Percentiles rank a stretch among this genome's conserved stretches.
Evolutionary conservation across 2,113 vertebrate species (phyloP).

Genomic region (Oryzias javanicus): DNA sequence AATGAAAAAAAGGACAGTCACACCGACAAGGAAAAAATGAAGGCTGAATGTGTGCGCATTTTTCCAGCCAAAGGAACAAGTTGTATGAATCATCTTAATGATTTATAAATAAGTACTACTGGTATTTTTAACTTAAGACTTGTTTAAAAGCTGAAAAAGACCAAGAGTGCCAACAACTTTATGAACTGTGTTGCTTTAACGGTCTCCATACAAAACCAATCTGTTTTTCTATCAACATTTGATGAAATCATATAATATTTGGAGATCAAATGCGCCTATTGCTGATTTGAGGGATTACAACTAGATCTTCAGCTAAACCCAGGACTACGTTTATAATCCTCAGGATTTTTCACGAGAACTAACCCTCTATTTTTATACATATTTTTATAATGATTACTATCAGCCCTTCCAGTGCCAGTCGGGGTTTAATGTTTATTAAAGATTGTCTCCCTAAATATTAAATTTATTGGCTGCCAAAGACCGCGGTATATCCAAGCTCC

Average conservation of each 20-base stretch:
- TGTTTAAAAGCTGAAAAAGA: too few relatives aligned
- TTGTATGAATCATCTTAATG: too few relatives aligned
- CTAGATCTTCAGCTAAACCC: background rate
- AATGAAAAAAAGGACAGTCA: background rate
- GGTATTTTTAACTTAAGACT: too few relatives aligned
- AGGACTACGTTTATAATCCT: background rate
- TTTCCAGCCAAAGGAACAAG: too few relatives aligned
- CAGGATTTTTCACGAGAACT: background rate
- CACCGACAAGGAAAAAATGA: background rate
- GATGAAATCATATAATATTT: background rate
- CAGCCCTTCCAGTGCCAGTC: background rate
- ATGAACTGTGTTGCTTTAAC: background rate
- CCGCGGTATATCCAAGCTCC: background rate
- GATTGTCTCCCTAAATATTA: background rate
- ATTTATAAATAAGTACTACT: too few relatives aligned
- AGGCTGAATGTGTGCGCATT: too few relatives aligned
- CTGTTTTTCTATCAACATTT: background rate
- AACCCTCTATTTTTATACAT: background rate
- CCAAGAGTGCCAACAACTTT: too few relatives aligned
- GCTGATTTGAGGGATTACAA: background rate
- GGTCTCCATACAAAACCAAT: background rate
- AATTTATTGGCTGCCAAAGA: constrained; percentile 1
- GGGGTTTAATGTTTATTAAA: background rate
- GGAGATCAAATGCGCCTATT: background rate
- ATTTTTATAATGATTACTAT: background rate